These are phyloP conservation scores for Eretmochelys imbricata DNA, from an alignment of 2,113 vertebrate genomes.

Conservation along the genomic window DNA sequence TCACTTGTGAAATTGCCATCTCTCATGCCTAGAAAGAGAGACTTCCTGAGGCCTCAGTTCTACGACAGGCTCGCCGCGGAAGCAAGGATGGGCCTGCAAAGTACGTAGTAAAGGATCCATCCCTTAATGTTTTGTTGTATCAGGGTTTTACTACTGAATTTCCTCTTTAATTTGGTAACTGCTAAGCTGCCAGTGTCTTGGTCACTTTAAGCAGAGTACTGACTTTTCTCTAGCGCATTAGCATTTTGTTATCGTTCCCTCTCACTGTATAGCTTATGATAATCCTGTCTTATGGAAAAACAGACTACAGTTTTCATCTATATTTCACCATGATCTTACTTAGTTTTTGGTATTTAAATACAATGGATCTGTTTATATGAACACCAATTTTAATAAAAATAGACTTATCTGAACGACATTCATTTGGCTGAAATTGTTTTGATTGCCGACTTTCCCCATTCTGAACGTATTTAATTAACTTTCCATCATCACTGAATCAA, in stretches of 20 bases:
- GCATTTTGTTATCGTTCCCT: background rate
- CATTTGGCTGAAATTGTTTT: background rate
- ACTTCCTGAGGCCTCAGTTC: background rate
- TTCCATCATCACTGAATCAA: background rate
- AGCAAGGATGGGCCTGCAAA: background rate
- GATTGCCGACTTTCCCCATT: background rate
- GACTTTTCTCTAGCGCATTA: background rate
- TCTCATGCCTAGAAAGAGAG: fast-evolving
- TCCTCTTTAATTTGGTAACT: background rate
- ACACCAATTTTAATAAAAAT: background rate
- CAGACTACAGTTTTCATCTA: background rate
- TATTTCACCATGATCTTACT: background rate
- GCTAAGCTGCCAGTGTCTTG: background rate
- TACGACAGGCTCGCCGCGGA: background rate
- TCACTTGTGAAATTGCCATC: background rate
- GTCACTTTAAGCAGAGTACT: background rate
- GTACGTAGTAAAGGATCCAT: background rate
- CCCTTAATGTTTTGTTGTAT: background rate
- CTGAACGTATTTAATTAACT: background rate
- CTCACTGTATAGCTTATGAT: background rate
- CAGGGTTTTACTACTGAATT: background rate
- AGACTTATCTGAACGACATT: background rate
- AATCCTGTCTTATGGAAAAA: background rate
- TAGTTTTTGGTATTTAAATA: background rate
- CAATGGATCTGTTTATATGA: background rate